Percentiles rank a stretch among this genome's conserved stretches.
These are phyloP conservation scores for Leptura quadrifasciata DNA, from an alignment of 2,888 invertebrate genomes.

Conservation along the genomic window DNA sequence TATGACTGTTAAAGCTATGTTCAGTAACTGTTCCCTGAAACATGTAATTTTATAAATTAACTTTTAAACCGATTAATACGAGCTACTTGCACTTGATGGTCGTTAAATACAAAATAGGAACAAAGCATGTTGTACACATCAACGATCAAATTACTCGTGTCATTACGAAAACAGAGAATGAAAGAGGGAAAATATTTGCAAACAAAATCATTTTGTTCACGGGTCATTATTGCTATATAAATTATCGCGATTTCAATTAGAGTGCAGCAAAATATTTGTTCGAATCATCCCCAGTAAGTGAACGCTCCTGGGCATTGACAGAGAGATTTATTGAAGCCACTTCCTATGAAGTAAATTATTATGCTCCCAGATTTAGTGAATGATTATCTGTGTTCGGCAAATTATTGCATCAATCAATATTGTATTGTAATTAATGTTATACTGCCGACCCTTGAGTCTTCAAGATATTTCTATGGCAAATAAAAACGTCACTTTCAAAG, in stretches of 20 bases:
- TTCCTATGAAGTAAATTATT: slow-evolving; percentile 19
- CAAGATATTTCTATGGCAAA: no score
- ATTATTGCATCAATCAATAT: neutral
- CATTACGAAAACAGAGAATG: slow-evolving; percentile 9
- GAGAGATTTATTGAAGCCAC: slow-evolving; percentile 14
- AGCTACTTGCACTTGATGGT: neutral
- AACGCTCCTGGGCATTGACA: neutral
- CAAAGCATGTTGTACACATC: slow-evolving; percentile 21
- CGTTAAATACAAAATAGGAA: slow-evolving; percentile 2
- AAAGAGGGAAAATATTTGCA: slow-evolving; percentile 21
- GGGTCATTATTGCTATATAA: slow-evolving; percentile 12
- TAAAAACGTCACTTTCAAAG: no score
- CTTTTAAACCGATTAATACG: neutral
- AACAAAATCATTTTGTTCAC: slow-evolving; percentile 19
- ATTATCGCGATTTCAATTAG: slow-evolving; percentile 8
- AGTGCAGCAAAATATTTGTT: neutral
- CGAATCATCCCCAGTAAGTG: neutral
- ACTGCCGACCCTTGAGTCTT: no score
- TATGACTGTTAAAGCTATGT: neutral
- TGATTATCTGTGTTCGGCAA: neutral
- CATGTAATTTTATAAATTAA: neutral
- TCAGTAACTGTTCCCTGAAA: neutral
- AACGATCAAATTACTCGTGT: slow-evolving; percentile 21
- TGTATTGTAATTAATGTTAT: no score
- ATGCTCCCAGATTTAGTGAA: slow-evolving; percentile 9